phyloP scores from a whole-genome alignment of 2,888 invertebrate species.

The Thereva unica region DNA sequence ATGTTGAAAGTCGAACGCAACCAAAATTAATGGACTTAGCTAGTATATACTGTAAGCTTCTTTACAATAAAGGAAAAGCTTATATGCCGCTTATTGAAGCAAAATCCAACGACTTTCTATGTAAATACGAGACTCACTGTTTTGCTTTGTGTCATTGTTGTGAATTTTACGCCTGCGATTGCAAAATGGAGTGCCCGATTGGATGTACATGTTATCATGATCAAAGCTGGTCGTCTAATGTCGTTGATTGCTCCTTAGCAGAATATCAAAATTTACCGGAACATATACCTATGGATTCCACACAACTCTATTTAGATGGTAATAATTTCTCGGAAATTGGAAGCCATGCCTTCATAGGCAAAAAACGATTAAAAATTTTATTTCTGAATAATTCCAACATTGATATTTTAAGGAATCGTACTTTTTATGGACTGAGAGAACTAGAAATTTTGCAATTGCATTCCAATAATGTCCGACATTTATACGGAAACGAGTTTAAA shows the following conservation, averaged over 20 bases:
- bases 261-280: slow-evolving; percentile 81
- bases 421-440: slow-evolving; percentile 84
- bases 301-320: slow-evolving; percentile 90
- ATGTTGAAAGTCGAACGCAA: slow-evolving; percentile 82
- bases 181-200: slow-evolving; percentile 93
- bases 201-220: slow-evolving; percentile 95
- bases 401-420: slow-evolving; percentile 82
- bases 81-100: slow-evolving; percentile 85
- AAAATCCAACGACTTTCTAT: slow-evolving; percentile 86
- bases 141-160: slow-evolving; percentile 94
- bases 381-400: slow-evolving; percentile 89
- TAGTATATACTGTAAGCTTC: slow-evolving; percentile 84
- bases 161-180: slow-evolving; percentile 96
- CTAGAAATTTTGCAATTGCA: slow-evolving; percentile 83
- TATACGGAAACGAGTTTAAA: slow-evolving; percentile 83
- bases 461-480: slow-evolving; percentile 77
- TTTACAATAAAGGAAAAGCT: slow-evolving; percentile 82
- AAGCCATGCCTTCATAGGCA: slow-evolving; percentile 91
- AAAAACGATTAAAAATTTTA: slow-evolving; percentile 84
- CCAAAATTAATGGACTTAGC: slow-evolving; percentile 87
- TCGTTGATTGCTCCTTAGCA: slow-evolving; percentile 85
- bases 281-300: slow-evolving; percentile 93
- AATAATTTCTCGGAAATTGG: slow-evolving; percentile 85
- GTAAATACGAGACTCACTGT: slow-evolving; percentile 91
- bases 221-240: slow-evolving; percentile 89